These are phyloP conservation scores for Drosophila asahinai DNA, from an alignment of 1,140 invertebrate genomes.

Conservation along the genomic window DNA sequence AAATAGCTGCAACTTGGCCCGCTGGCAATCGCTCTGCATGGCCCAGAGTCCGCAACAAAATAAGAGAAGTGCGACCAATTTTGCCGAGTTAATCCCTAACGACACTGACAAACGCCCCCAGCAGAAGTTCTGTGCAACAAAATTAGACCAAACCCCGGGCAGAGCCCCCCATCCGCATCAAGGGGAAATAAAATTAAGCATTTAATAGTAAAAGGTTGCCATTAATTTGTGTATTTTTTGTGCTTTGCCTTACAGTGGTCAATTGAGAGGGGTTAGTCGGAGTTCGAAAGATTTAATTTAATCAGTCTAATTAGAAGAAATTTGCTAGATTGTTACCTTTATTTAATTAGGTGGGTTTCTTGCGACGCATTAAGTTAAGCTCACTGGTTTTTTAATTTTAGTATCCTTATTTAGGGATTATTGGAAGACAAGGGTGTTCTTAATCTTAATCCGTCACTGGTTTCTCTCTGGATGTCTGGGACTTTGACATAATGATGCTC, in stretches of 20 bases:
- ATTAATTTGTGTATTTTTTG: conserved; percentile 38
- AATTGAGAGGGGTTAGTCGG: not conserved
- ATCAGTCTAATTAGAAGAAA: not conserved
- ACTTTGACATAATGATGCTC: not conserved
- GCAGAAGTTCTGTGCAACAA: conserved; percentile 25
- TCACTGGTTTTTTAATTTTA: not conserved
- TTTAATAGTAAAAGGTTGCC: conserved; percentile 40
- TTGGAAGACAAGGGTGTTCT: no score
- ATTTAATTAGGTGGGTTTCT: not conserved
- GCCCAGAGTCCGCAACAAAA: conserved; percentile 29
- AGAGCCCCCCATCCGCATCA: not conserved
- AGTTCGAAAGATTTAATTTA: not conserved
- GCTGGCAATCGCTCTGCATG: conserved; percentile 27
- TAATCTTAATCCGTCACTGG: not conserved
- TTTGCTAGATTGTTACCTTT: not conserved
- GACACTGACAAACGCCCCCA: conserved; percentile 39
- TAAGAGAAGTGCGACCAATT: conserved; percentile 37
- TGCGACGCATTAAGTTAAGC: rapidly evolving
- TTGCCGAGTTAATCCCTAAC: conserved; percentile 45
- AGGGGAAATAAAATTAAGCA: conserved; percentile 32
- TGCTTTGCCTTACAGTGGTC: conserved; percentile 2
- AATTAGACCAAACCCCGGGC: conserved; percentile 24
- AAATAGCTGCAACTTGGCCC: conserved; percentile 39
- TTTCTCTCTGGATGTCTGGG: not conserved
- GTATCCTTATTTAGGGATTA: no score